phyloP scores from a whole-genome alignment of 2,888 invertebrate genomes.

The Pemphredon lugubris region DNA sequence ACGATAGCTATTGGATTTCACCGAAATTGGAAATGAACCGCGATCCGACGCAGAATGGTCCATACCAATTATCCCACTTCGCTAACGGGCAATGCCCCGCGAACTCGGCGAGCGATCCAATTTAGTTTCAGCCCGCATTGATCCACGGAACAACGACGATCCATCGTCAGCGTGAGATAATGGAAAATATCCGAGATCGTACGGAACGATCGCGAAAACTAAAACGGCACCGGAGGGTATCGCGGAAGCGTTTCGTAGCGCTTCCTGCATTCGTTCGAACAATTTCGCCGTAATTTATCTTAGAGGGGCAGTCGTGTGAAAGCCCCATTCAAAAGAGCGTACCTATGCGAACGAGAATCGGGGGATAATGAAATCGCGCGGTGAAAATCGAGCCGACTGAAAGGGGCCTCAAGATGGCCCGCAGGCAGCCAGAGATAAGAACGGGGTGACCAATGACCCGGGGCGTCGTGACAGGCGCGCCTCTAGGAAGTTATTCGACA shows the following conservation, averaged over 20 bases:
- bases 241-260: neutral
- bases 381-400: slow-evolving; percentile 54
- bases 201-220: too few relatives aligned
- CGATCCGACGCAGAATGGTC: too few relatives aligned
- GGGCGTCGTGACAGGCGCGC: slow-evolving; percentile 79
- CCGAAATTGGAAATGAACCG: too few relatives aligned
- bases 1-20: too few relatives aligned
- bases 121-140: too few relatives aligned
- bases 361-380: slow-evolving; percentile 53
- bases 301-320: slow-evolving; percentile 34
- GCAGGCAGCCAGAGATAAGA: slow-evolving; percentile 72
- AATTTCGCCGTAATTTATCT: slow-evolving; percentile 32
- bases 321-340: slow-evolving; percentile 29
- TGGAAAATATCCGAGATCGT: too few relatives aligned
- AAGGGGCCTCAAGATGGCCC: slow-evolving; percentile 68
- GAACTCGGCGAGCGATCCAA: too few relatives aligned
- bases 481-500: slow-evolving; percentile 78
- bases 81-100: too few relatives aligned
- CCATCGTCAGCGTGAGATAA: too few relatives aligned
- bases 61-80: too few relatives aligned
- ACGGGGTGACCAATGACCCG: slow-evolving; percentile 77
- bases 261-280: neutral
- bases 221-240: neutral
- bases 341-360: slow-evolving; percentile 3
- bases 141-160: too few relatives aligned